Base-by-base conservation (phyloP, 2,113 vertebrate species). In the Mobula hypostoma region DNA sequence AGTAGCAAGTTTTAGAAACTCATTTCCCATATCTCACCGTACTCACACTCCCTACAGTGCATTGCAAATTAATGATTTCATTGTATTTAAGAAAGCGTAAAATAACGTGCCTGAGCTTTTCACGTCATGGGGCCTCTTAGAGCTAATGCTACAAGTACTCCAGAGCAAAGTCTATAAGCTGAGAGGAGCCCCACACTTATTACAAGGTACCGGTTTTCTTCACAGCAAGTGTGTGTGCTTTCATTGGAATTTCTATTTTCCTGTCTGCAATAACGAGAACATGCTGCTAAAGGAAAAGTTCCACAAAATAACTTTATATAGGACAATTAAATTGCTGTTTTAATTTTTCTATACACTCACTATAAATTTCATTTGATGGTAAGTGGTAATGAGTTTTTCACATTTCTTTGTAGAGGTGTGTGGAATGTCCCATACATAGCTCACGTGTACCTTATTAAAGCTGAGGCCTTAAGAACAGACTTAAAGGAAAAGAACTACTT, bases 401-500 rank as follows among this genome's bases (percentile, higher is more conserved):
- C 61, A 32, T 68, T 66, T 63, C 29, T 80, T 87, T 91, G 95
- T 95, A 99, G 99, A 96, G 98, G 99, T 72, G 95, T 99, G 94
- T 99, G 99, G 99, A 99, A 99, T 96, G 97, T 99, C 95, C 99
- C 99, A 32, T 99, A 97, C 95, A 97, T 99, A 97, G 98, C 99
- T 94, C 98, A 99, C 79, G 95, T 98, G 94, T 99, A 99, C 96
- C 97, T 99, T 94, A 97, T 99, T 96, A 98, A 98, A 96, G 98
- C 98, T 94, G 95, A 96, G 88, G 95, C 95, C 24, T 97, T 99
- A 93, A 98, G 98, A 94, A 97, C 95, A 14, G 98, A 99, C 94
- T 97, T 99, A 96, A 98, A 97, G 95, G 98, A 99, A 95, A 98
- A 96, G 95, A 99, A 99, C 95, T 96, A 97, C 95, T 99, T 99